Percentiles rank a stretch among this genome's conserved stretches.
Evolutionary conservation across 92 coral and sea anemone species (phyloP).

Genomic region (Parazoanthus swiftii): DNA sequence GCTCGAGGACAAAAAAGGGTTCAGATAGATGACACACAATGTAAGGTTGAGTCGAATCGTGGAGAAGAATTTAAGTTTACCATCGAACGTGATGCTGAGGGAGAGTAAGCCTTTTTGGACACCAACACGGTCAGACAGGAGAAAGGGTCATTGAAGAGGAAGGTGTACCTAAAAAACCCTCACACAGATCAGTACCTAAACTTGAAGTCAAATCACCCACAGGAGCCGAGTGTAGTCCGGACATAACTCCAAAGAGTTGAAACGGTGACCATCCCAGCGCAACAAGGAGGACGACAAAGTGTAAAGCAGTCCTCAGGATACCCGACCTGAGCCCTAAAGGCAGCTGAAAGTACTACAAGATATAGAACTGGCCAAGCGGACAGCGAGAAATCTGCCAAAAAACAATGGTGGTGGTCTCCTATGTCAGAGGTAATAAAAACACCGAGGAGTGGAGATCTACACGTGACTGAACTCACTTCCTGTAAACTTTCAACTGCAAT

Average conservation of each 20-base stretch:
- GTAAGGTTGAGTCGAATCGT: too few relatives aligned
- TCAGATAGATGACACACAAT: too few relatives aligned
- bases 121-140: constrained; percentile 5
- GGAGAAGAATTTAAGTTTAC: neutral
- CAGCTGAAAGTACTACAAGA: neutral
- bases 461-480: too few relatives aligned
- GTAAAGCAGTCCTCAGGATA: constrained; percentile 14
- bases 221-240: constrained; percentile 2
- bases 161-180: constrained; percentile 15
- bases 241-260: neutral
- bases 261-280: neutral
- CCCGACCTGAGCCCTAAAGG: constrained; percentile 3
- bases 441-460: neutral
- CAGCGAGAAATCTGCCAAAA: constrained; percentile 13
- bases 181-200: constrained; percentile 11
- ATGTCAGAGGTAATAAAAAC: constrained; percentile 39
- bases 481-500: too few relatives aligned
- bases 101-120: constrained; percentile 22
- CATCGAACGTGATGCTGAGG: neutral
- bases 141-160: constrained; percentile 2
- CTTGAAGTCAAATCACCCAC: constrained; percentile 24
- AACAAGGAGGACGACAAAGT: neutral
- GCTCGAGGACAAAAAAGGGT: too few relatives aligned
- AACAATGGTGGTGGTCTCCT: constrained; percentile 28
- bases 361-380: neutral